Percentiles rank a stretch among this genome's conserved stretches.
These are phyloP conservation scores for Phacellophora camtschatica DNA, from an alignment of 30 jellyfish, hydroid and myxozoan species.

Conservation along the genomic window DNA sequence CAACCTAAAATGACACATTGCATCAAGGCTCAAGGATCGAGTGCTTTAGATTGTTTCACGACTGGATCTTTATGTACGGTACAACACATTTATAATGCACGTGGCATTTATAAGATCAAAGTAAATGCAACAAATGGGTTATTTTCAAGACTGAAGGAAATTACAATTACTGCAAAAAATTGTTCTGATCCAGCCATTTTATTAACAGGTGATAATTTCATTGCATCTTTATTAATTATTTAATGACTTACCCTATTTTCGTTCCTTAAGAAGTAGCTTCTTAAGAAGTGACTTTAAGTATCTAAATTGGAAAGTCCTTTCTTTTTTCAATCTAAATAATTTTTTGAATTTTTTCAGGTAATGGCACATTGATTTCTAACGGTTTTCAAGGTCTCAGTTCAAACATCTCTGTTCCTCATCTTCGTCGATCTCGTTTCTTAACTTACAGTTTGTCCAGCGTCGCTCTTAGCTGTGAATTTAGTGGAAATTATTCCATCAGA, in stretches of 20 bases:
- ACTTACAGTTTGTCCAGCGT: not conserved
- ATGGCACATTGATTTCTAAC: not conserved
- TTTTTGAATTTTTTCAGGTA: slow-evolving; percentile 31
- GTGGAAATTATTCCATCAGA: not conserved
- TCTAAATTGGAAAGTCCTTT: too few species aligned
- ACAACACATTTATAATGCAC: slow-evolving; percentile 9
- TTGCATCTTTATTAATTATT: too few species aligned
- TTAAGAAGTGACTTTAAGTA: too few species aligned
- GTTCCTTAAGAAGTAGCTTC: too few species aligned
- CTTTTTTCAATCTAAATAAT: too few species aligned
- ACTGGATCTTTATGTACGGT: slow-evolving; percentile 19
- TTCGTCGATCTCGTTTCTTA: not conserved
- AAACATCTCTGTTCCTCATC: not conserved
- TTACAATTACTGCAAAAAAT: slow-evolving; percentile 1
- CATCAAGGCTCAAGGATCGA: not conserved
- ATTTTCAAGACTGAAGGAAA: slow-evolving; percentile 4
- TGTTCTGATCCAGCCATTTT: slow-evolving; percentile 17
- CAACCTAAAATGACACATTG: slow-evolving; percentile 22
- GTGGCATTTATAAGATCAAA: not conserved
- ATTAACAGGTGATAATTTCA: slow-evolving; percentile 23
- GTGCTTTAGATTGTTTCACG: slow-evolving; percentile 19
- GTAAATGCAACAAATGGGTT: slow-evolving; percentile 19
- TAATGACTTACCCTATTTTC: too few species aligned
- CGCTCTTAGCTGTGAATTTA: slow-evolving; percentile 14
- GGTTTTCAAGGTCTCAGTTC: slow-evolving; percentile 10